Percentiles rank a stretch among this genome's conserved stretches.
Evolutionary conservation across 1,140 invertebrate species (phyloP).

Genomic region (Psilanteris sp.): DNA sequence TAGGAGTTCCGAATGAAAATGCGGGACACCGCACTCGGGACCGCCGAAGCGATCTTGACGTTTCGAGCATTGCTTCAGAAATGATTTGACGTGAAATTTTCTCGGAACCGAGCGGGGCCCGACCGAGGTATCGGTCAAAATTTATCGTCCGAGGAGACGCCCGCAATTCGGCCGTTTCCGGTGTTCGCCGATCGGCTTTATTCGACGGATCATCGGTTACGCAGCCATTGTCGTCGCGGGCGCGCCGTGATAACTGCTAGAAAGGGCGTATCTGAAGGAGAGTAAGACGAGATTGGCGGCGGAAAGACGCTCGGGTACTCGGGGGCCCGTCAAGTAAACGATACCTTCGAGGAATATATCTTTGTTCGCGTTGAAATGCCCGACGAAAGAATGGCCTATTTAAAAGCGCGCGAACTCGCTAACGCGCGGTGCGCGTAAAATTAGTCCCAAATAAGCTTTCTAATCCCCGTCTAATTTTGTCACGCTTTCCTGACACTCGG

Average conservation of each 20-base stretch:
- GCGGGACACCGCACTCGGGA: background rate
- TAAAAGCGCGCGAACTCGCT: too few relatives aligned
- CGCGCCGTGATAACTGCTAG: slow-evolving; percentile 24
- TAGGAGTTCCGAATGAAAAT: slow-evolving; percentile 14
- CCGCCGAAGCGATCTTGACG: slow-evolving; percentile 13
- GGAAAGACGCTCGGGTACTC: slow-evolving; percentile 45
- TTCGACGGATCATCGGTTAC: too few relatives aligned
- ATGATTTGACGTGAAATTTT: slow-evolving; percentile 20
- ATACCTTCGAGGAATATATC: slow-evolving; percentile 23
- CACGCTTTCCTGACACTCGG: too few relatives aligned
- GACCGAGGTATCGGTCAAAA: too few relatives aligned
- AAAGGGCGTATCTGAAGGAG: slow-evolving; percentile 18
- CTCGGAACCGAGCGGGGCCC: slow-evolving; percentile 6
- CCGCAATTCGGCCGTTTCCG: too few relatives aligned
- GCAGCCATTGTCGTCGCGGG: slow-evolving; percentile 8
- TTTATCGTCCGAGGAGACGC: too few relatives aligned
- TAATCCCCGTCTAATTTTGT: too few relatives aligned
- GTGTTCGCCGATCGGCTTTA: too few relatives aligned
- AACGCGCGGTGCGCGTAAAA: too few relatives aligned
- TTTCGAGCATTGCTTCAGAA: slow-evolving; percentile 21
- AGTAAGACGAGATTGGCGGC: background rate
- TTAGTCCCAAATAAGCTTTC: too few relatives aligned
- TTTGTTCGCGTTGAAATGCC: too few relatives aligned
- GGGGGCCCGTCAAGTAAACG: slow-evolving; percentile 45
- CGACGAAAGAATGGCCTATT: too few relatives aligned